A percentile compares a stretch with the other conserved stretches of the same genome.
phyloP scores from a whole-genome alignment of 2,113 vertebrate genomes.

The Pomatorhinus ruficollis region DNA sequence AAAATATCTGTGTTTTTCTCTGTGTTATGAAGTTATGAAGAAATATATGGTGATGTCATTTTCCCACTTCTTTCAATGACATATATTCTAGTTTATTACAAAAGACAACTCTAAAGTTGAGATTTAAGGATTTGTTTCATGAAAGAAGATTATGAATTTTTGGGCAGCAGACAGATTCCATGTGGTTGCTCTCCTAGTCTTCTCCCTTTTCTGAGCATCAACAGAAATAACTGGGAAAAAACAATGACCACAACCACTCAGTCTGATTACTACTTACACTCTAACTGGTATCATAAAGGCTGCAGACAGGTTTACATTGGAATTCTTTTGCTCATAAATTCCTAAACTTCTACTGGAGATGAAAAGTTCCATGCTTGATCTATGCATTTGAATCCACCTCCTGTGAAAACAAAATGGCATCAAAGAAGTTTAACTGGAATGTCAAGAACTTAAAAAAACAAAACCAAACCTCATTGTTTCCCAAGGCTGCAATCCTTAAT shows the following conservation, averaged over 20 bases:
- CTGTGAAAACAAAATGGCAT: not conserved
- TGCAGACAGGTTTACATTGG: not conserved
- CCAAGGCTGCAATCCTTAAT: not conserved
- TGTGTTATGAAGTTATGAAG: not conserved
- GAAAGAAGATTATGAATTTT: not conserved
- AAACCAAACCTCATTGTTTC: not conserved
- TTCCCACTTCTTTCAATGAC: not conserved
- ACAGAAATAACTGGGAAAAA: not conserved
- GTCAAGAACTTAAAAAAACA: not conserved
- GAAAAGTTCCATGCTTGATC: not conserved
- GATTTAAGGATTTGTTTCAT: not conserved
- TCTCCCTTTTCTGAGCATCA: not conserved
- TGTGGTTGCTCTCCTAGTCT: not conserved
- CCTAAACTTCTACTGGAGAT: not conserved
- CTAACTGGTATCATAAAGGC: not conserved
- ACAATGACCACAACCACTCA: not conserved
- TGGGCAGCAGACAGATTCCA: not conserved
- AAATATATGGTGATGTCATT: not conserved
- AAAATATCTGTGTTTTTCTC: not conserved
- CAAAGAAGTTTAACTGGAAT: slow-evolving; percentile 18
- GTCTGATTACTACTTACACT: not conserved
- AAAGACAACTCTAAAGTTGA: not conserved
- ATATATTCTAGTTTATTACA: not conserved
- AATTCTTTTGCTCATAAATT: not conserved
- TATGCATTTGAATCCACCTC: not conserved